A percentile compares a stretch with the other conserved stretches of the same genome.
Evolutionary conservation across 2,888 invertebrate species (phyloP).

Genomic region (Hypsopygia costalis): DNA sequence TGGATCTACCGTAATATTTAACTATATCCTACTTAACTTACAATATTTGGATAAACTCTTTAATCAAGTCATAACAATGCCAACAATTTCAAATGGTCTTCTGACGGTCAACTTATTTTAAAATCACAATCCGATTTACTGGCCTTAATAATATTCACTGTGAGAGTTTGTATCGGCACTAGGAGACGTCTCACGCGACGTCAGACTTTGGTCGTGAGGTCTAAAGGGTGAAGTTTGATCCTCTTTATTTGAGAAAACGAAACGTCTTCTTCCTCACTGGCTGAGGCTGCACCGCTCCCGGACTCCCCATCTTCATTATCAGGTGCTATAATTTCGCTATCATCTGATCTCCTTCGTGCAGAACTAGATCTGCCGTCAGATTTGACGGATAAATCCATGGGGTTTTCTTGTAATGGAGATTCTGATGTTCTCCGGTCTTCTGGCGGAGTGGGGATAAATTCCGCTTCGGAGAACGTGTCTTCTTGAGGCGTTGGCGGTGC

Average conservation of each 20-base stretch:
- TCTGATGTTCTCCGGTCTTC: conserved; percentile 70
- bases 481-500: conserved; percentile 72
- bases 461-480: conserved; percentile 75
- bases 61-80: conserved; percentile 71
- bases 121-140: conserved; percentile 76
- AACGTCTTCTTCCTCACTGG: conserved; percentile 74
- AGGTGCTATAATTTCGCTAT: conserved; percentile 70
- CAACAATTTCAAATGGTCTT: conserved; percentile 44
- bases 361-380: conserved; percentile 81
- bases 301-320: conserved; percentile 70
- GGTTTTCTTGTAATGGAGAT: conserved; percentile 85
- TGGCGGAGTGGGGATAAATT: conserved; percentile 68
- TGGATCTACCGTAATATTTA: conserved; percentile 55
- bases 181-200: conserved; percentile 33
- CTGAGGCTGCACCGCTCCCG: conserved; percentile 63
- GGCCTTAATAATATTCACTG: conserved; percentile 62
- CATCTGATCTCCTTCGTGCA: conserved; percentile 67
- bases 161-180: conserved; percentile 39
- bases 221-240: conserved; percentile 81
- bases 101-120: conserved; percentile 54
- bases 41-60: conserved; percentile 80
- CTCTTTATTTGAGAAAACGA: conserved; percentile 80
- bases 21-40: conserved; percentile 66
- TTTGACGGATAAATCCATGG: conserved; percentile 90
- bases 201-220: conserved; percentile 87